Evolutionary conservation across 2,888 invertebrate species (phyloP).

Genomic region (Drosophila koepferae): DNA sequence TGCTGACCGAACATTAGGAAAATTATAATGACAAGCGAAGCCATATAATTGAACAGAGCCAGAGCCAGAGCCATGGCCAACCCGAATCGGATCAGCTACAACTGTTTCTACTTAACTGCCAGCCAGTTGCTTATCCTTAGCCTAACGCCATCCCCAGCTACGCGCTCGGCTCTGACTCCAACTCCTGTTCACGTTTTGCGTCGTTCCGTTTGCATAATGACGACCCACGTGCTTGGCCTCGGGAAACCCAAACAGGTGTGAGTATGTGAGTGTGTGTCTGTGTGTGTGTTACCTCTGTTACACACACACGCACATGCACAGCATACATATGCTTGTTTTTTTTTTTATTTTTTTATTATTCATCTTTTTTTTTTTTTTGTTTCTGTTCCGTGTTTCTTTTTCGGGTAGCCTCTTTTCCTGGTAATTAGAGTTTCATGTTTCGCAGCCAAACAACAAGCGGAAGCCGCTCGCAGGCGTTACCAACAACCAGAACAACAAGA

Average conservation of each 20-base stretch:
- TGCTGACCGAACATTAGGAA: constrained; percentile 12
- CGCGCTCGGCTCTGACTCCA: neutral
- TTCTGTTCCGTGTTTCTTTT: constrained; percentile 23
- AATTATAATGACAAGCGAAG: constrained; percentile 43
- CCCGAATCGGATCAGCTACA: neutral
- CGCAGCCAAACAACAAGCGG: constrained; percentile 61
- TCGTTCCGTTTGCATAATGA: constrained; percentile 37
- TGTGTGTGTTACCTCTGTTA: constrained; percentile 17
- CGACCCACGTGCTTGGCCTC: constrained; percentile 26
- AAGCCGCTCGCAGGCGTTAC: constrained; percentile 63
- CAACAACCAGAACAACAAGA: constrained; percentile 44
- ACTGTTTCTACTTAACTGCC: constrained; percentile 8
- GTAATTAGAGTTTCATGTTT: constrained; percentile 78
- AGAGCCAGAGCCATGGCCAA: neutral
- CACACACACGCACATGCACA: neutral
- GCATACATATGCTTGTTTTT: constrained; percentile 1
- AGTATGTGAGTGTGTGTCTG: constrained; percentile 25
- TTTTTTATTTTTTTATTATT: constrained; percentile 6
- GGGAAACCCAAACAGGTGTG: constrained; percentile 22
- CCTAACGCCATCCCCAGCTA: neutral
- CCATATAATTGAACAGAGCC: constrained; percentile 28
- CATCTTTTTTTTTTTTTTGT: neutral
- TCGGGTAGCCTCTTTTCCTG: constrained; percentile 58
- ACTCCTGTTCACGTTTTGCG: constrained; percentile 1
- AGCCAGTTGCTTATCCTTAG: constrained; percentile 19